These are phyloP conservation scores for Rhombomys opimus DNA, from an alignment of 2,113 vertebrate genomes.

Conservation along the genomic window DNA sequence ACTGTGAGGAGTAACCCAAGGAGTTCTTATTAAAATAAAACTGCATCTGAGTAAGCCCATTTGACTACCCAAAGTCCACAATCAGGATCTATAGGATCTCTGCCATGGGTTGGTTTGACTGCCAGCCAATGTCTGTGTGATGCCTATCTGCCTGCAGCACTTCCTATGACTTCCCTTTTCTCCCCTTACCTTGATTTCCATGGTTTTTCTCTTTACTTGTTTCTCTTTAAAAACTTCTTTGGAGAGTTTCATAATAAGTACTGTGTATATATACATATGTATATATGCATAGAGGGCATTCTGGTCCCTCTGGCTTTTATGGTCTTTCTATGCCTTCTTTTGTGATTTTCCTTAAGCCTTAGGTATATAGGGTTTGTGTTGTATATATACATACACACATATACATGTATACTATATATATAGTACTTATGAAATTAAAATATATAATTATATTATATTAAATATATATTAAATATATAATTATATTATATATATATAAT, in stretches of 20 bases:
- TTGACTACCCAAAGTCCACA: not conserved
- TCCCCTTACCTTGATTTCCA: not conserved
- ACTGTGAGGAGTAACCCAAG: not conserved
- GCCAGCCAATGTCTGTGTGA: rapidly evolving
- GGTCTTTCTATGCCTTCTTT: not conserved
- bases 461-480: too few species aligned
- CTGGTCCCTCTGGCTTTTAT: not conserved
- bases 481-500: not conserved
- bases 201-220: not conserved
- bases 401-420: too few species aligned
- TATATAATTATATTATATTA: too few species aligned
- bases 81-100: not conserved
- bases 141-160: too few species aligned
- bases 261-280: too few species aligned
- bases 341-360: not conserved
- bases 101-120: not conserved
- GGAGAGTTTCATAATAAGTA: not conserved
- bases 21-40: not conserved
- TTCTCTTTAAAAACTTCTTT: not conserved
- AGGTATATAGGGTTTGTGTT: not conserved
- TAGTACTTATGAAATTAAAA: too few species aligned
- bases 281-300: not conserved
- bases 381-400: not conserved
- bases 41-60: not conserved
- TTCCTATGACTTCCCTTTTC: not conserved